Percentiles rank a stretch among this genome's conserved stretches.
Evolutionary conservation across 35 echinoderm and acorn worm species (phyloP).

Genomic region (Hemicentrotus pulcherrimus): DNA sequence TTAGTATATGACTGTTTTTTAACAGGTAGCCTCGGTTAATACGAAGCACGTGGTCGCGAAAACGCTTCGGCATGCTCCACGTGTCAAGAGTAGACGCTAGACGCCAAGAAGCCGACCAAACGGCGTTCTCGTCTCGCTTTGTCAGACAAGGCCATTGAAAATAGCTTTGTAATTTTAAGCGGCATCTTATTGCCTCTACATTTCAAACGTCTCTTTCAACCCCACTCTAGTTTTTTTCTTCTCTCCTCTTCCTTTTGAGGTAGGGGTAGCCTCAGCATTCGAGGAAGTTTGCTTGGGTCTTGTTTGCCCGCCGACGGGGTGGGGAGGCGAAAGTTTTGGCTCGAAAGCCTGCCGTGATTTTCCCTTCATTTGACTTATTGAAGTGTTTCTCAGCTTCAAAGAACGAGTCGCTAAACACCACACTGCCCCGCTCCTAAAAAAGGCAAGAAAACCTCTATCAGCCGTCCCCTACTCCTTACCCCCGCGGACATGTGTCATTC

Average conservation of each 20-base stretch:
- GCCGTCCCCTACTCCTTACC: neutral
- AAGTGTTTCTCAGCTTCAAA: slow-evolving; percentile 21
- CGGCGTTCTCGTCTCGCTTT: slow-evolving; percentile 54
- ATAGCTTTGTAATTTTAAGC: slow-evolving; percentile 73
- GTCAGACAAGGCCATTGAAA: slow-evolving; percentile 58
- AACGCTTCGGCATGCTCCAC: slow-evolving; percentile 31
- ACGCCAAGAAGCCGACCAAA: slow-evolving; percentile 37
- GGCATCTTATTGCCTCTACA: slow-evolving; percentile 52
- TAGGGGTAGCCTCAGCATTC: slow-evolving; percentile 40
- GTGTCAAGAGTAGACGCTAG: slow-evolving; percentile 41
- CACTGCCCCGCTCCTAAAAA: neutral
- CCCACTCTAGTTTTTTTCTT: neutral
- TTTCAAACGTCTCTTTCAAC: slow-evolving; percentile 24
- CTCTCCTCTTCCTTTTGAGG: neutral
- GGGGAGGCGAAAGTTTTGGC: neutral
- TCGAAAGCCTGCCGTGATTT: neutral
- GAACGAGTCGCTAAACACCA: slow-evolving; percentile 25
- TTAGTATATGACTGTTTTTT: slow-evolving; percentile 67
- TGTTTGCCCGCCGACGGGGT: slow-evolving; percentile 42
- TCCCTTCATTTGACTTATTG: slow-evolving; percentile 35
- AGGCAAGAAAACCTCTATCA: neutral
- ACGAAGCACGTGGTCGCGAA: slow-evolving; percentile 46
- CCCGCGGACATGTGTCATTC: slow-evolving; percentile 30
- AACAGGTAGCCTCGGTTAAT: slow-evolving; percentile 61
- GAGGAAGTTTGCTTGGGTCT: slow-evolving; percentile 4